Percentiles rank a stretch among this genome's conserved stretches.
phyloP scores from a whole-genome alignment of 1,140 invertebrate genomes.

The Wiebesia pumilae region DNA sequence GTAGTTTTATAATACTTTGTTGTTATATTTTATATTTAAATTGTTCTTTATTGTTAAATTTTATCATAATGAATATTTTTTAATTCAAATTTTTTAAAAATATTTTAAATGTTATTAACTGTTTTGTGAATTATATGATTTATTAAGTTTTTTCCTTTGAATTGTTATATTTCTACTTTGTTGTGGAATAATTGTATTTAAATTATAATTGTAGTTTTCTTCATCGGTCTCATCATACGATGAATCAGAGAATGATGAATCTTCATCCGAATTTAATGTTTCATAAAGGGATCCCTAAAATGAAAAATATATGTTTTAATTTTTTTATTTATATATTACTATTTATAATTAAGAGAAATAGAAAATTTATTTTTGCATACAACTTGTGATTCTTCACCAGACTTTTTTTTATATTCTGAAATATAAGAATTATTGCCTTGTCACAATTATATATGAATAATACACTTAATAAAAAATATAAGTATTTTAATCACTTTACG shows the following conservation, averaged over 20 bases:
- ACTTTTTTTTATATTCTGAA: background rate
- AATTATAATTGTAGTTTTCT: constrained; percentile 11
- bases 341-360: background rate
- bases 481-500: no score
- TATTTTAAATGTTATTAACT: background rate
- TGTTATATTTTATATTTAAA: background rate
- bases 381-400: background rate
- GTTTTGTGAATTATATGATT: background rate
- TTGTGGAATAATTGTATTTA: background rate
- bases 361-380: background rate
- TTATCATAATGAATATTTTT: background rate
- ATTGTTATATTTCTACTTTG: no score
- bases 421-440: background rate
- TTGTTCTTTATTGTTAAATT: background rate
- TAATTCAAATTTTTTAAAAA: background rate
- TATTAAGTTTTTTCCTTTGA: background rate
- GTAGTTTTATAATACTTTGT: background rate
- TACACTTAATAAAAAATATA: no score
- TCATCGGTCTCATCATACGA: background rate
- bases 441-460: no score
- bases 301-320: background rate
- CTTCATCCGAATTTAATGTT: constrained; percentile 4
- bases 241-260: background rate
- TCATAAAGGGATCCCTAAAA: background rate
- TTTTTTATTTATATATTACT: background rate